Base-by-base conservation (phyloP, 2,888 invertebrate genomes). In the Spodoptera littoralis region DNA sequence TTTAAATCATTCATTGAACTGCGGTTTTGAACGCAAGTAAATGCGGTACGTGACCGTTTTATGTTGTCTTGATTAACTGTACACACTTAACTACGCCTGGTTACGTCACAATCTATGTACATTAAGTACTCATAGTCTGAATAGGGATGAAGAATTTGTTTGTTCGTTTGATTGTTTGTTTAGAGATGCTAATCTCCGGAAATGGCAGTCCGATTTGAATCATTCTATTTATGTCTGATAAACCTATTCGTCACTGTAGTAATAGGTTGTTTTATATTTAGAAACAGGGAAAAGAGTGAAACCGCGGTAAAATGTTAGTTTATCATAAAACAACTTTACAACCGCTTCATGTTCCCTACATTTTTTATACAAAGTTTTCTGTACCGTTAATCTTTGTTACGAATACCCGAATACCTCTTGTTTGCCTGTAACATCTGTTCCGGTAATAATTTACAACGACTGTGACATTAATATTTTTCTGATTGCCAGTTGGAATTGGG, bases 371-470 rank as follows among this genome's bases (percentile, higher is more conserved):
- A 83, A 36, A 82, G 79, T 84, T 81, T 70, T 77, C 74, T 81
- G 80, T 82, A 71, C 49, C 87, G 88, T 91, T 90, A 90, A 90
- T 91, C 88, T 89, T 88, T 84, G 86, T 88, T 86, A 78, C 84
- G 79, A 86, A 86, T 83, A 85, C 84, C 85, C 84, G 79, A 86
- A 86, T 83, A 85, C 84, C 85, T 84, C 84, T 84, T 88, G 83
- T 84, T 84, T 81, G 80, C 77, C 79, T 77, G 88, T 84, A 91
- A 88, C 91, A 91, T 90, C 90, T 92, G 92, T 86, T 87, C 76
- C 66, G 73, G 85, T 77, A 84, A 90, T 92, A 90, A 90, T 90
- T 91, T 90, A 88, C 87, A 86, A 88, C 84, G 79, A 78, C 81
- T 65, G 81, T 77, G 85, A 85, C 86, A 84, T 84, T 86, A 69